Percentiles rank a stretch among this genome's conserved stretches.
Evolutionary conservation across 2,888 invertebrate genomes (phyloP).

Genomic region (Idaea straminata): DNA sequence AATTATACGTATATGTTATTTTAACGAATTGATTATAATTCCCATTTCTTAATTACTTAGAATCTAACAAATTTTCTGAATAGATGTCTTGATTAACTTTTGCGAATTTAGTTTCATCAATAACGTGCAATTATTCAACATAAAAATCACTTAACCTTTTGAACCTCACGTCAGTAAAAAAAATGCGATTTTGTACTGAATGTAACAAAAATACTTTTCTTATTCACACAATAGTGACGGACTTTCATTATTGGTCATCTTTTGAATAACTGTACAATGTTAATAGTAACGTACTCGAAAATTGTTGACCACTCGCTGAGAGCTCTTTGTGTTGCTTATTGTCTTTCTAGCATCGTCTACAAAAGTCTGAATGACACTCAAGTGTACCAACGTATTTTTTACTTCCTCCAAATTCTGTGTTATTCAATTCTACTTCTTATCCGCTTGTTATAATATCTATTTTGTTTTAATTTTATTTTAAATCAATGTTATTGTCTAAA

Average conservation of each 20-base stretch:
- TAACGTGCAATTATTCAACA: too few relatives aligned
- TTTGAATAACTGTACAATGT: constrained; percentile 53
- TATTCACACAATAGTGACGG: background rate
- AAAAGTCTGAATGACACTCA: constrained; percentile 62
- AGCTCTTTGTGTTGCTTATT: constrained; percentile 67
- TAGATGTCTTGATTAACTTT: too few relatives aligned
- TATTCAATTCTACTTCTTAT: constrained; percentile 34
- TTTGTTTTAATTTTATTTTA: constrained; percentile 7
- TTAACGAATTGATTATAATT: too few relatives aligned
- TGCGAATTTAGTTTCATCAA: too few relatives aligned
- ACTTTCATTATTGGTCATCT: constrained; percentile 37
- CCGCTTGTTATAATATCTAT: constrained; percentile 26
- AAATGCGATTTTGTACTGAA: background rate
- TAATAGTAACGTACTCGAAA: constrained; percentile 40
- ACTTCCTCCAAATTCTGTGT: constrained; percentile 14
- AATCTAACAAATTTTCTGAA: too few relatives aligned
- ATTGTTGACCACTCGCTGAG: constrained; percentile 70
- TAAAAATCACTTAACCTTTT: too few relatives aligned
- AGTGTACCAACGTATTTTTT: constrained; percentile 34
- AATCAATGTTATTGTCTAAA: constrained; percentile 25
- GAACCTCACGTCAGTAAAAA: background rate
- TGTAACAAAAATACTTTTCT: background rate
- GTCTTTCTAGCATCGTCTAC: constrained; percentile 63
- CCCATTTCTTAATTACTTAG: too few relatives aligned
- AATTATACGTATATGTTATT: too few relatives aligned